These are phyloP conservation scores for Drosophila kokeensis DNA, from an alignment of 2,888 invertebrate genomes.

Conservation along the genomic window DNA sequence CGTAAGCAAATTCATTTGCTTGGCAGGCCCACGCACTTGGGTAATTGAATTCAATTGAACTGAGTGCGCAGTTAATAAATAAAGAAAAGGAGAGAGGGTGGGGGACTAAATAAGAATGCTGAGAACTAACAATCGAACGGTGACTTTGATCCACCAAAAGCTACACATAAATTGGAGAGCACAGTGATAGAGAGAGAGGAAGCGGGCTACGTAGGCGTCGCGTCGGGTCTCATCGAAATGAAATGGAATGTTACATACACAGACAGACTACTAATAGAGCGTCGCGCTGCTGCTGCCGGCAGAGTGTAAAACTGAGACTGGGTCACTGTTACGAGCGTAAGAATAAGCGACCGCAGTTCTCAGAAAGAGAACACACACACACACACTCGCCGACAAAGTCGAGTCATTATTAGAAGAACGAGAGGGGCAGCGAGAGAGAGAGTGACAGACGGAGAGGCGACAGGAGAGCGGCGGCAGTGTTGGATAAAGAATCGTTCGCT, in stretches of 20 bases:
- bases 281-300: slow-evolving; percentile 12
- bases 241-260: slow-evolving; percentile 59
- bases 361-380: slow-evolving; percentile 27
- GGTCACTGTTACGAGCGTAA: slow-evolving; percentile 83
- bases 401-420: slow-evolving; percentile 53
- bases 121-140: slow-evolving; percentile 33
- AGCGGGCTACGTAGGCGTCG: slow-evolving; percentile 50
- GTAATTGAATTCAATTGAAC: slow-evolving; percentile 78
- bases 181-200: slow-evolving; percentile 23
- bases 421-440: slow-evolving; percentile 2
- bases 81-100: slow-evolving; percentile 15
- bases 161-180: slow-evolving; percentile 4
- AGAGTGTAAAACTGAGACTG: slow-evolving; percentile 67
- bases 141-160: slow-evolving; percentile 59
- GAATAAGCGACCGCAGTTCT: slow-evolving; percentile 47
- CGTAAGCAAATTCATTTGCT: slow-evolving; percentile 76
- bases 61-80: slow-evolving; percentile 51
- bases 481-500: slow-evolving; percentile 63
- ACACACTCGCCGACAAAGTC: slow-evolving; percentile 25
- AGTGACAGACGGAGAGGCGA: background rate
- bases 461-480: slow-evolving; percentile 14
- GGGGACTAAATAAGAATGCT: slow-evolving; percentile 9
- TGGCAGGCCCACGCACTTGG: slow-evolving; percentile 71
- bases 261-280: slow-evolving; percentile 10
- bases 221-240: slow-evolving; percentile 56